Evolutionary conservation across 1,140 invertebrate genomes (phyloP).

Genomic region (Ceratitis capitata): DNA sequence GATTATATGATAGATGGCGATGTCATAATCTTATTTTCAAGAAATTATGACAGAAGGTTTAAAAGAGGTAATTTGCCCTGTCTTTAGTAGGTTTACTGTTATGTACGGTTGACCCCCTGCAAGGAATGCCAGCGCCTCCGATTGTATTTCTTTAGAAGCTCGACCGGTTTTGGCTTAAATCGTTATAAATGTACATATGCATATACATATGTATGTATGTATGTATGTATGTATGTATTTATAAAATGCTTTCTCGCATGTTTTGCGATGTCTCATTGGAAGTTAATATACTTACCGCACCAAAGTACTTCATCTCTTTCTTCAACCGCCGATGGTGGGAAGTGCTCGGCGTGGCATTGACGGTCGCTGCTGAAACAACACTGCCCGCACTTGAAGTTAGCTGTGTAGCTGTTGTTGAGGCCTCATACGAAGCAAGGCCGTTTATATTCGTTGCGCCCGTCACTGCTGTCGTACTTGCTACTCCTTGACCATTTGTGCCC

Average conservation of each 20-base stretch:
- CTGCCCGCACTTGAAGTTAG: constrained; percentile 47
- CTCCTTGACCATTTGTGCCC: constrained; percentile 49
- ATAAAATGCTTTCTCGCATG: not conserved
- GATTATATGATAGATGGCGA: too few species aligned
- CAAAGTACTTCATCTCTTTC: constrained; percentile 65
- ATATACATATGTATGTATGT: not conserved
- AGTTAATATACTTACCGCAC: constrained; percentile 58
- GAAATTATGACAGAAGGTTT: too few species aligned
- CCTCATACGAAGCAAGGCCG: constrained; percentile 44
- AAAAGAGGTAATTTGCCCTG: too few species aligned
- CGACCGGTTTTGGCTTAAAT: too few species aligned
- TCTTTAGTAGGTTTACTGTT: too few species aligned
- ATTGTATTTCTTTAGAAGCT: too few species aligned
- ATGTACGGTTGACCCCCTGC: too few species aligned
- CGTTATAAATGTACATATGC: too few species aligned
- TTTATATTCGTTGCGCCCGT: constrained; percentile 52
- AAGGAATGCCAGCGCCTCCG: too few species aligned
- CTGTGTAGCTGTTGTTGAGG: constrained; percentile 44
- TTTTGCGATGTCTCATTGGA: not conserved
- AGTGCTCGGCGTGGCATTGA: constrained; percentile 40
- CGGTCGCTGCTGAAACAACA: constrained; percentile 22
- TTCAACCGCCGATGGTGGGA: constrained; percentile 55
- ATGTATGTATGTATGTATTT: not conserved
- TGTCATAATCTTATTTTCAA: too few species aligned
- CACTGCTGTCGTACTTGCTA: constrained; percentile 54